A percentile compares a stretch with the other conserved stretches of the same genome.
These are phyloP conservation scores for Pemphredon lugubris DNA, from an alignment of 2,888 invertebrate genomes.

Conservation along the genomic window DNA sequence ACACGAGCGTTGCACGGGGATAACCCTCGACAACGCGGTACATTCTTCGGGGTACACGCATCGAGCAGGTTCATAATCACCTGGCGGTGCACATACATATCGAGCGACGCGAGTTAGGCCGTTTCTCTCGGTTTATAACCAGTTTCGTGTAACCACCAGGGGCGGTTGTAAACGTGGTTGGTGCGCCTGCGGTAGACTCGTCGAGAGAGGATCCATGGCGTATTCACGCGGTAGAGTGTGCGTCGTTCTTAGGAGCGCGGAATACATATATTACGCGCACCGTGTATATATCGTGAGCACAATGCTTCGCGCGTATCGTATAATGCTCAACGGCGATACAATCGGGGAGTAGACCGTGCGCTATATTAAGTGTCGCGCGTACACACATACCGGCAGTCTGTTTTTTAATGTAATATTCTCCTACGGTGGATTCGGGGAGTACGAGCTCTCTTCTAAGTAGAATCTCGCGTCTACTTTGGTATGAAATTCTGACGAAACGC, in stretches of 20 bases:
- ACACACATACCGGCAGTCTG: slow-evolving; percentile 14
- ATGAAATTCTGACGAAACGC: too few species aligned
- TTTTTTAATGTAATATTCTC: slow-evolving; percentile 17
- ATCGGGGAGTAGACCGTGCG: slow-evolving; percentile 21
- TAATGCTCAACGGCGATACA: slow-evolving; percentile 44
- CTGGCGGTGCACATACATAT: slow-evolving; percentile 55
- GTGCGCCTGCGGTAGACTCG: slow-evolving; percentile 35
- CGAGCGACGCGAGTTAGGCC: slow-evolving; percentile 51
- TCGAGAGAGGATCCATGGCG: slow-evolving; percentile 24
- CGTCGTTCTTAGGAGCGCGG: slow-evolving; percentile 46
- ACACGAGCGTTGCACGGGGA: slow-evolving; percentile 39
- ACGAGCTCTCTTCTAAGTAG: too few species aligned
- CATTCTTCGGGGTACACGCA: slow-evolving; percentile 53
- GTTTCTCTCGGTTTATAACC: slow-evolving; percentile 58
- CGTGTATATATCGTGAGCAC: slow-evolving; percentile 43
- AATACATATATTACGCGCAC: slow-evolving; percentile 46
- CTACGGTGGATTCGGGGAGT: background rate
- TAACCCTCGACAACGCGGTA: slow-evolving; percentile 37
- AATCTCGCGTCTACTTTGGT: too few species aligned
- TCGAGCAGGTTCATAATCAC: slow-evolving; percentile 60
- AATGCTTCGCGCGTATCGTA: slow-evolving; percentile 44
- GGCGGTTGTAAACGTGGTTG: slow-evolving; percentile 50
- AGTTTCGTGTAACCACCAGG: slow-evolving; percentile 57
- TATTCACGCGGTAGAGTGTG: slow-evolving; percentile 29
- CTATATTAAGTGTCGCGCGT: slow-evolving; percentile 40